Percentiles rank a stretch among this genome's conserved stretches.
These are phyloP conservation scores for Apteryx owenii DNA, from an alignment of 2,113 vertebrate species.

Conservation along the genomic window DNA sequence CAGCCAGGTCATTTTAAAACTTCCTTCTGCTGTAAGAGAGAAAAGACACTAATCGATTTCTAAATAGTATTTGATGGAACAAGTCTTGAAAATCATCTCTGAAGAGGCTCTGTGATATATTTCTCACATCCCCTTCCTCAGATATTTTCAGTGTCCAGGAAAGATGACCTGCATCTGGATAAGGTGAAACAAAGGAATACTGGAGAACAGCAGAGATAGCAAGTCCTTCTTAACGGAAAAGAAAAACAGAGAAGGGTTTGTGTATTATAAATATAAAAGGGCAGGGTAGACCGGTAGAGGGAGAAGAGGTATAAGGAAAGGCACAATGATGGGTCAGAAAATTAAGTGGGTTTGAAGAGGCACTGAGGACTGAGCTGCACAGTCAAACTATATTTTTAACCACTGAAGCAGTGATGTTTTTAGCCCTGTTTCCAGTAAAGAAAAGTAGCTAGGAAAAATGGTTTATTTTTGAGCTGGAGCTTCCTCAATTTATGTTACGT, in stretches of 20 bases:
- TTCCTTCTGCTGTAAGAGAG: no score
- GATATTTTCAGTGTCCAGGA: background rate
- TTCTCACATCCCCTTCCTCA: no score
- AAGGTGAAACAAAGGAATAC: background rate
- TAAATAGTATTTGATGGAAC: no score
- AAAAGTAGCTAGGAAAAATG: background rate
- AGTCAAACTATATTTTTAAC: background rate
- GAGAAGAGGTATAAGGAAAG: background rate
- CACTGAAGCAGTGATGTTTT: background rate
- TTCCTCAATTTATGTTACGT: background rate
- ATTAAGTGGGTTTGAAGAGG: background rate
- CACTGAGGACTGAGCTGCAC: background rate
- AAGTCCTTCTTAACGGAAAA: no score
- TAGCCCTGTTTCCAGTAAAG: background rate
- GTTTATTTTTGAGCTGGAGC: background rate
- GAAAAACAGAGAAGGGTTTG: background rate
- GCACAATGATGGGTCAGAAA: background rate
- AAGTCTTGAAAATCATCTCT: no score
- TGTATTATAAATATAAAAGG: background rate
- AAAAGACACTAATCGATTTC: no score
- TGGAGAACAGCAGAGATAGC: no score
- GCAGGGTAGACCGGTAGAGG: no score
- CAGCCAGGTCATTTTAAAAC: no score
- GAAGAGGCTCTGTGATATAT: no score
- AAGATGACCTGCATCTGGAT: background rate